Conservation (phyloP, 2,113 vertebrate species). For the Gymnocephalus cernua region DNA sequence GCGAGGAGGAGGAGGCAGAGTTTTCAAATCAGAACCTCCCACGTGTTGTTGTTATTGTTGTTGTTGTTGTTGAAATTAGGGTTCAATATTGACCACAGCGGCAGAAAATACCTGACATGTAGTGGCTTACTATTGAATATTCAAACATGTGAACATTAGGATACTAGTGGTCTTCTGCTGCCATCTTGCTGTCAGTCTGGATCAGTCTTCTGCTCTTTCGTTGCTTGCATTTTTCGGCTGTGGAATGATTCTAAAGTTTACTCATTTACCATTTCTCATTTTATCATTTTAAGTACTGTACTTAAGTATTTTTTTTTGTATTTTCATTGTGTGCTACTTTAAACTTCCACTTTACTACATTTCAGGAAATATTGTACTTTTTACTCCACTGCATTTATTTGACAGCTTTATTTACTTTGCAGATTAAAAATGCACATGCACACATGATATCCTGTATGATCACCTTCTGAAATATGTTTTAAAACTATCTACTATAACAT, state of each 20-base stretch:
- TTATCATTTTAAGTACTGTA: no score
- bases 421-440: not conserved
- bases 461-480: no score
- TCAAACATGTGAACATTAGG: not conserved
- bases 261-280: no score
- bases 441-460: no score
- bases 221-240: no score
- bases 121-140: not conserved
- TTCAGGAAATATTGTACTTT: not conserved
- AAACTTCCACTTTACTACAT: no score
- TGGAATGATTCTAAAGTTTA: no score
- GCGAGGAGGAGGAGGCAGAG: conserved; percentile 30
- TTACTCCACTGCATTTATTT: not conserved
- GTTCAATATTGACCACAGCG: not conserved
- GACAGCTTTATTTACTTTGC: not conserved
- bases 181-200: conserved; percentile 46
- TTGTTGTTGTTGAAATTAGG: not conserved
- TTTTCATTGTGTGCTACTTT: no score
- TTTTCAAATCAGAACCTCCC: conserved; percentile 11
- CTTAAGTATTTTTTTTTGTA: no score
- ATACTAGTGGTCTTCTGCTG: conserved; percentile 35
- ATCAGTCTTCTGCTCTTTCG: not conserved
- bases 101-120: not conserved
- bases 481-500: no score
- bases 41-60: not conserved